Evolutionary conservation across 2,797 vertebrate species (phyloP), one percentile per base, ranked within the genome.

Genomic region (Leptodactylus fallax): DNA sequence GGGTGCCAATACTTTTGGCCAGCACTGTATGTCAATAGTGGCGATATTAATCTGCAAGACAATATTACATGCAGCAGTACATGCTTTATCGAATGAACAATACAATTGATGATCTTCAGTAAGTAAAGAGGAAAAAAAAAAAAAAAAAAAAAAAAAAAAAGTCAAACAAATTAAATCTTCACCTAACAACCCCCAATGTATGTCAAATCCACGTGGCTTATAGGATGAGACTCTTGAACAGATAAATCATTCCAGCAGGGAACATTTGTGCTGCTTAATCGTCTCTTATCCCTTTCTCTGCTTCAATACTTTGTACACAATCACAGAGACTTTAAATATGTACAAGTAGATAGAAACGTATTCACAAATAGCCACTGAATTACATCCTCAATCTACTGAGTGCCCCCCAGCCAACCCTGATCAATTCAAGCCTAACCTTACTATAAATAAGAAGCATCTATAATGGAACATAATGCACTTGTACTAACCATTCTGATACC

Each of bases 211-310:
- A 79, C 25, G 14, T 36, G 58, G 79, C 58, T 81, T 63, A 63
- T 49, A 47, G 60, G 79, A 61, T 61, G 78, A 79, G 55, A 72
- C 36, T 72, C 25, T 69, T 16, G 13, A 16, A 27, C 10, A 72
- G 45, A 61, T 61, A 53, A 80, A 61, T 61, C 12, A 61, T 61
- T 36, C 27, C 25, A 0, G 79, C 27, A 21, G 51, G 17, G 56
- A 80, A 80, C 79, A 47, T 80, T 80, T 61, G 56, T 80, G 58
- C 56, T n/a, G 36, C 56, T 36, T 80, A 80, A 72, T 72, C 69
- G 6, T 3, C 69, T 72, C 69, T 72, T 47, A 72, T 72, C 69
- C 17, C 69, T 47, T 71, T 72, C 17, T 10, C 36, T 72, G 36
- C 36, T 47, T 72, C 36, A 72, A 36, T 72, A 47, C 27, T 10